Conservation (phyloP, 2,888 invertebrate species). For the Polyploca ridens region DNA sequence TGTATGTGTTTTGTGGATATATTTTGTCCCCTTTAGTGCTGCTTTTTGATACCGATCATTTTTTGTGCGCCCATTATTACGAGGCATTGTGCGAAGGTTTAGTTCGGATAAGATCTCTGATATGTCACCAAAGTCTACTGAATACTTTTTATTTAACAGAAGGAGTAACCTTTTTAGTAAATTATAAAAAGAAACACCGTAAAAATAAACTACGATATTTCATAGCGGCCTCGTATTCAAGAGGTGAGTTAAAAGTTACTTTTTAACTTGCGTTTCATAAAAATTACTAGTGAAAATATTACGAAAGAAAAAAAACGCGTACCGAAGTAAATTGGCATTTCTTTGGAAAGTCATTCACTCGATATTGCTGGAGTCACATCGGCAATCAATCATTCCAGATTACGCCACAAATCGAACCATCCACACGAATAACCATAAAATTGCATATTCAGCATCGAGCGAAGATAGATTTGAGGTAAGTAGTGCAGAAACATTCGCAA, state of each 20-base stretch:
- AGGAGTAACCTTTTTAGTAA: conserved; percentile 72
- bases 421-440: conserved; percentile 67
- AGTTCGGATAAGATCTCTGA: conserved; percentile 80
- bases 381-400: conserved; percentile 69
- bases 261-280: conserved; percentile 18
- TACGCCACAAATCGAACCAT: conserved; percentile 68
- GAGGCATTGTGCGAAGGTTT: conserved; percentile 78
- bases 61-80: conserved; percentile 80
- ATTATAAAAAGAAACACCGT: conserved; percentile 61
- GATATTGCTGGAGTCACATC: conserved; percentile 58
- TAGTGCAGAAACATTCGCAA: conserved; percentile 61
- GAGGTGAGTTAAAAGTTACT: conserved; percentile 30
- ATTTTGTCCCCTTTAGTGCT: conserved; percentile 76
- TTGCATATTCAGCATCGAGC: conserved; percentile 66
- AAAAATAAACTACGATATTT: conserved; percentile 41
- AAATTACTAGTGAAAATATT: background rate
- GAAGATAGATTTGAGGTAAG: conserved; percentile 63
- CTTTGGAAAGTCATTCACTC: conserved; percentile 58
- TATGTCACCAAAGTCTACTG: conserved; percentile 77
- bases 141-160: conserved; percentile 67
- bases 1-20: conserved; percentile 65
- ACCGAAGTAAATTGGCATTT: conserved; percentile 51
- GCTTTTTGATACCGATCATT: conserved; percentile 81
- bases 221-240: conserved; percentile 28
- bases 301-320: conserved; percentile 33